Conservation (phyloP, 2,113 vertebrate species). For the Sialia sialis region DNA sequence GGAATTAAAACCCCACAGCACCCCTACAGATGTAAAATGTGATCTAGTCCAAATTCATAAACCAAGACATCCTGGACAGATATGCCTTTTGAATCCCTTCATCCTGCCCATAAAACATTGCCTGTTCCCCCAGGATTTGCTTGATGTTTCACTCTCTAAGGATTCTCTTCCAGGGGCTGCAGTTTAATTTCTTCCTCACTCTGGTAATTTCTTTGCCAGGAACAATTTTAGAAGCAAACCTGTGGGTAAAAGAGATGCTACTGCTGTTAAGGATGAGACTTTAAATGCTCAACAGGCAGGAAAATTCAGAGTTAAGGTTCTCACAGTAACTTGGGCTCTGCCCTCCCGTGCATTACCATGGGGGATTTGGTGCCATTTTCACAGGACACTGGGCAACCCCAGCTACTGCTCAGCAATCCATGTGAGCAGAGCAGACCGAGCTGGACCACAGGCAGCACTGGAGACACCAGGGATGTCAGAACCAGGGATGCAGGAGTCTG, state of each 20-base stretch:
- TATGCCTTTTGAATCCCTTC: background rate
- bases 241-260: background rate
- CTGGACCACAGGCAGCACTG: background rate
- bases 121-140: background rate
- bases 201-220: background rate
- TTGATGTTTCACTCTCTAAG: background rate
- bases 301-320: constrained; percentile 43
- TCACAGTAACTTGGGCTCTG: constrained; percentile 37
- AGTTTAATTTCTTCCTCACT: background rate
- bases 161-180: background rate
- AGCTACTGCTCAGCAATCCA: background rate
- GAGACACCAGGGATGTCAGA: background rate
- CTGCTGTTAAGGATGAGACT: background rate
- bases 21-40: background rate
- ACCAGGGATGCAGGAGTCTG: background rate
- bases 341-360: background rate
- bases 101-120: background rate
- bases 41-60: background rate
- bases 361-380: background rate
- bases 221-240: background rate
- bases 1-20: background rate
- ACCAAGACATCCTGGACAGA: background rate
- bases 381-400: background rate
- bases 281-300: background rate
- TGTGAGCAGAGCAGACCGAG: background rate